These are phyloP conservation scores for Manacus vitellinus DNA, from an alignment of 2,113 vertebrate species.

Conservation along the genomic window DNA sequence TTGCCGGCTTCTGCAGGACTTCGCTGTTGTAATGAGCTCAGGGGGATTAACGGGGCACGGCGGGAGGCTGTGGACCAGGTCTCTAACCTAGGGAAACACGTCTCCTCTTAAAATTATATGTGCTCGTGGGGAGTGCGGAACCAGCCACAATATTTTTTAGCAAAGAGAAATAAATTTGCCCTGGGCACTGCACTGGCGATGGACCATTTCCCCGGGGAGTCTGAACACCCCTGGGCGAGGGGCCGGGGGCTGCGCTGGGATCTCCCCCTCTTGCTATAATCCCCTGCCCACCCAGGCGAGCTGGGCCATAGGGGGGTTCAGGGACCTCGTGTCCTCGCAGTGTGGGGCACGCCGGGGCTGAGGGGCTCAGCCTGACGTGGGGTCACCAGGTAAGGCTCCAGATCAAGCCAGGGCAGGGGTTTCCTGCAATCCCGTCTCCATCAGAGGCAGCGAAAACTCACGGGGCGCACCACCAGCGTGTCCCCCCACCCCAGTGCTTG, in stretches of 20 bases:
- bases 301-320: rapidly evolving
- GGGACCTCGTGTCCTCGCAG: neutral
- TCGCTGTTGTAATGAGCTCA: neutral
- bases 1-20: neutral
- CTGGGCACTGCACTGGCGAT: rapidly evolving
- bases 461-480: rapidly evolving
- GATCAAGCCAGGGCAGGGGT: rapidly evolving
- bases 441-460: rapidly evolving
- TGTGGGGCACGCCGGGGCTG: neutral
- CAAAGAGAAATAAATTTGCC: neutral
- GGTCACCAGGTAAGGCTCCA: neutral
- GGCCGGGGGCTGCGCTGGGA: neutral
- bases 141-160: neutral
- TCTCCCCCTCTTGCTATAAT: neutral
- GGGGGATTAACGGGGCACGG: neutral
- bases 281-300: neutral
- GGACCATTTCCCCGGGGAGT: neutral
- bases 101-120: neutral
- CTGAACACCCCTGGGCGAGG: neutral
- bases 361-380: neutral
- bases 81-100: neutral
- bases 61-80: neutral
- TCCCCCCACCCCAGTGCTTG: neutral
- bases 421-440: rapidly evolving
- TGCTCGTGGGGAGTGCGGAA: neutral